Evolutionary conservation across 2,797 vertebrate species (phyloP).

Genomic region (Bradypodion ventrale): DNA sequence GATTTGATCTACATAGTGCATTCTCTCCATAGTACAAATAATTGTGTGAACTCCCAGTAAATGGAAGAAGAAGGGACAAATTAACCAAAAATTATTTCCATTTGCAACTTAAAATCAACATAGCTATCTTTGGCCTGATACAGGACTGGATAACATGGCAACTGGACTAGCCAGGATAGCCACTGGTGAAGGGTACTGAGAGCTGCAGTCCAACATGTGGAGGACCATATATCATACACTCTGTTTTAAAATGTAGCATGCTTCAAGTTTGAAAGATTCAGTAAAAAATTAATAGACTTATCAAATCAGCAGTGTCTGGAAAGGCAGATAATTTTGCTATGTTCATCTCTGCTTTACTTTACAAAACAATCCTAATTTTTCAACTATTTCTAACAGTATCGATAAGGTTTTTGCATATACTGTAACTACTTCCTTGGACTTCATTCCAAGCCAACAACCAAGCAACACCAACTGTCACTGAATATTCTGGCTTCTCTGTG

Average conservation of each 20-base stretch:
- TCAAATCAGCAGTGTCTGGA: slow-evolving; percentile 79
- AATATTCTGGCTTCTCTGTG: too few relatives aligned
- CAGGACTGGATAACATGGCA: not conserved
- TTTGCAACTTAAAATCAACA: not conserved
- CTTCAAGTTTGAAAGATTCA: slow-evolving; percentile 78
- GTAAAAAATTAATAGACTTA: slow-evolving; percentile 77
- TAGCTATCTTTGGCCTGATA: slow-evolving; percentile 65
- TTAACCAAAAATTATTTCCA: not conserved
- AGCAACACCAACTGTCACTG: too few relatives aligned
- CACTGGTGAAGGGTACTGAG: not conserved
- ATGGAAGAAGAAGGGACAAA: not conserved
- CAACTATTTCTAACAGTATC: slow-evolving; percentile 43
- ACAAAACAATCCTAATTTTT: slow-evolving; percentile 70
- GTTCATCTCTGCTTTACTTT: slow-evolving; percentile 71
- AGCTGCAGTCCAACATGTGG: too few relatives aligned
- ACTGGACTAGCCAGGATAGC: not conserved
- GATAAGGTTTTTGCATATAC: not conserved
- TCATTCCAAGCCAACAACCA: too few relatives aligned
- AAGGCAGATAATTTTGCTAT: slow-evolving; percentile 74
- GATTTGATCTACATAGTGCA: not conserved
- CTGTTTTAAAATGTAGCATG: too few relatives aligned
- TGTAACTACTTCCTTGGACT: too few relatives aligned
- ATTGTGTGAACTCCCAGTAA: not conserved
- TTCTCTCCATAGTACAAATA: not conserved
- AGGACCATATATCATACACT: not conserved